Conservation (phyloP, 2,888 invertebrate genomes). For the Cactoblastis cactorum region DNA sequence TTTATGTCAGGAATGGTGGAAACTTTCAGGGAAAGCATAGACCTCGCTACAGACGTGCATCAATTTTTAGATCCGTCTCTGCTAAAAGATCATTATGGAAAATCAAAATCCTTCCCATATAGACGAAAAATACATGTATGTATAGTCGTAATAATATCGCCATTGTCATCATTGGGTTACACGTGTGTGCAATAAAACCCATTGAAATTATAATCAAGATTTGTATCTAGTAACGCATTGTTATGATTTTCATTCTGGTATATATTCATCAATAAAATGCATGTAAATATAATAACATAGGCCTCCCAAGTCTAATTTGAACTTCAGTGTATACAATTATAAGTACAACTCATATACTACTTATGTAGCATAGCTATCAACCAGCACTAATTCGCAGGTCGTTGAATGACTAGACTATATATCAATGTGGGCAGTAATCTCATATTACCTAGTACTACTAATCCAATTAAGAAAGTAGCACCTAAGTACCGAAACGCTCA, state of each 20-base stretch:
- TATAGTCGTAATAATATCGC: no score
- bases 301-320: conserved; percentile 16
- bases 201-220: background rate
- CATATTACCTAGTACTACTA: background rate
- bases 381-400: background rate
- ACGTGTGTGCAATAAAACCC: background rate
- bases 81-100: no score
- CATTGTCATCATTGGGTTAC: no score
- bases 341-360: background rate
- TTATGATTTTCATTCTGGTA: background rate
- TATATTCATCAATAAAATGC: background rate
- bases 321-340: background rate
- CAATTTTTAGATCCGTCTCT: no score
- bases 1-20: background rate
- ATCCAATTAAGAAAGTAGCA: conserved; percentile 13
- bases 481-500: conserved; percentile 12
- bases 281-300: conserved; percentile 10
- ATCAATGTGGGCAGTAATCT: background rate
- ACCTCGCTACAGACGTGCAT: background rate
- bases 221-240: background rate
- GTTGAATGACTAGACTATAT: conserved; percentile 13
- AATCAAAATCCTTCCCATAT: no score
- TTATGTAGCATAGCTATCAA: conserved; percentile 1
- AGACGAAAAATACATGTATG: no score
- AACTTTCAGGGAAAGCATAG: background rate